Conservation (phyloP, 2,113 vertebrate genomes). For the Dicrurus megarhynchus region DNA sequence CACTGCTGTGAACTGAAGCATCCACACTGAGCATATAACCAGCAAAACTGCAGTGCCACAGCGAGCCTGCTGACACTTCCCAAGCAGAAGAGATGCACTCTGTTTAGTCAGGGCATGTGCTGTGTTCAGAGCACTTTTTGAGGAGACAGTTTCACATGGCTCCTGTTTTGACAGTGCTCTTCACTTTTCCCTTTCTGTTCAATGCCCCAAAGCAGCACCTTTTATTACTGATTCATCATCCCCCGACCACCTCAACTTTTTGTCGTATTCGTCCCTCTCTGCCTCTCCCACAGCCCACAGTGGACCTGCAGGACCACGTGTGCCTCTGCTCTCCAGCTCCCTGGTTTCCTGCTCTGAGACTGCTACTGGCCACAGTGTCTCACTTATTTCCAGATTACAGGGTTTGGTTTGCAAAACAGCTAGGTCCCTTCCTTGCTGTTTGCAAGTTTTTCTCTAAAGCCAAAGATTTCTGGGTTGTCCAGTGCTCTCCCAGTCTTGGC, state of each 20-base stretch:
- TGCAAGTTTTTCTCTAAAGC: background rate
- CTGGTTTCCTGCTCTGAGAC: background rate
- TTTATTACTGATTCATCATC: background rate
- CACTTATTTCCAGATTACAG: background rate
- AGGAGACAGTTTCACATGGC: background rate
- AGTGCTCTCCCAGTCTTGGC: background rate
- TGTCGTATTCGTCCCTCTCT: accelerated
- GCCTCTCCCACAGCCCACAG: accelerated
- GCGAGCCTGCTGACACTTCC: background rate
- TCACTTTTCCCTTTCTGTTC: background rate
- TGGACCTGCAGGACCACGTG: background rate
- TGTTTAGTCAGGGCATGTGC: background rate
- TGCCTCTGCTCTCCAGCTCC: background rate
- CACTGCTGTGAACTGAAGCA: background rate
- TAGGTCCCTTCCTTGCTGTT: background rate
- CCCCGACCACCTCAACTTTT: background rate
- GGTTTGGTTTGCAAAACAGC: background rate
- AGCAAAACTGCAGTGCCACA: background rate
- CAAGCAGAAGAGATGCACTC: background rate
- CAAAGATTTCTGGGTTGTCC: background rate
- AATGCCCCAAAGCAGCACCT: background rate
- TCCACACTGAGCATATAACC: background rate
- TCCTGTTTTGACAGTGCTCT: background rate
- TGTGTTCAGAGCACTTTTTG: background rate
- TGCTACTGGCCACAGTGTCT: background rate